Base-by-base conservation (phyloP, 2,888 invertebrate species). In the Caenorhabditis parvicauda region DNA sequence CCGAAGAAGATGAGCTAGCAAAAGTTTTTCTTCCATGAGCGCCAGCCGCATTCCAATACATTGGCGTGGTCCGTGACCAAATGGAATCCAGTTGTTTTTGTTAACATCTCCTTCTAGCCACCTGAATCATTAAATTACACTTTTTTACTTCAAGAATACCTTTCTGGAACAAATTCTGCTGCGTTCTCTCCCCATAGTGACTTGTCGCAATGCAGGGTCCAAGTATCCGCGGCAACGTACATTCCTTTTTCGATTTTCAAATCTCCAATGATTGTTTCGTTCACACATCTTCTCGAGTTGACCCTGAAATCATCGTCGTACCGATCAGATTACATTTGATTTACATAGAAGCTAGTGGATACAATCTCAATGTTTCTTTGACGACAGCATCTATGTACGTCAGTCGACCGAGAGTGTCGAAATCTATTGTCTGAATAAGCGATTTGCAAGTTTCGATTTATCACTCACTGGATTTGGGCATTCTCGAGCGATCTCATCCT, bases 31-130 rank as follows among this genome's bases (percentile, higher is more conserved):
- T 50, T 79, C 78, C 59, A 79, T 53, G 28, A 67, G 64, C 1
- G 75, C 76, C 45, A 76, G 46, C n/a, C 75, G 57, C 67, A 72
- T 67, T 59, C 76, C 76, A 39, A 77, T 67, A 45, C 78, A 78
- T 6, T 54, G 57, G 9, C 71, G 55, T 0, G 71, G 71, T 12
- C 71, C 71, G 7, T 59, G 50, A 9, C 71, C 71, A 39, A 71
- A 71, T 9, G 71, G 59, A 9, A 68, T 21, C 54, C 58, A 67
- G 2, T 54, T 59, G 17, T 53, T 38, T n/a, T 29, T 53, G 12
- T 41, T 35, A 0, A 21, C 22, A 2, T 47, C 38, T 2, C 35
- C 55, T 37, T 55, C 44, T 29, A 57, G 46, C 49, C 59, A 54
- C 46, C 65, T 58, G 58, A 17, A 55, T 37, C 1, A n/a, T n/a